These are phyloP conservation scores for Aphelocoma californica DNA, from an alignment of 2,797 vertebrate species.

Conservation along the genomic window DNA sequence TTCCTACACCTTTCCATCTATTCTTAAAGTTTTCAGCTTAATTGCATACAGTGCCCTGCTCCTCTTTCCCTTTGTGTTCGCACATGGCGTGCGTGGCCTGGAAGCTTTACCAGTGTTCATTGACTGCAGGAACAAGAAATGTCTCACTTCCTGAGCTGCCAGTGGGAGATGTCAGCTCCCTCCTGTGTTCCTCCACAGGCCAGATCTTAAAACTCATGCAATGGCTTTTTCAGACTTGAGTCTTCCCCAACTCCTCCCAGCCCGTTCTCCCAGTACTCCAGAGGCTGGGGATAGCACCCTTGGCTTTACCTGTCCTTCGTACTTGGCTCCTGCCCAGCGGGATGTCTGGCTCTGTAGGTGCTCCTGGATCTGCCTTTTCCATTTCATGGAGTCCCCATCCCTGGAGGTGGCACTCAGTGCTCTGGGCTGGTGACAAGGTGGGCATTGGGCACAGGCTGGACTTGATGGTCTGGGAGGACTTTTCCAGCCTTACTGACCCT, in stretches of 20 bases:
- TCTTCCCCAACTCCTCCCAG: background rate
- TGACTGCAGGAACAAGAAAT: background rate
- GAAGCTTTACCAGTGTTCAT: background rate
- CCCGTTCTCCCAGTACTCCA: rapidly evolving
- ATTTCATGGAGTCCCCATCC: background rate
- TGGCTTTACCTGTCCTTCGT: background rate
- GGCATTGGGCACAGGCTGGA: background rate
- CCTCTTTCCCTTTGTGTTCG: background rate
- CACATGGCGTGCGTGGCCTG: rapidly evolving
- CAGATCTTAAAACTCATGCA: background rate
- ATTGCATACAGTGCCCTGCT: background rate
- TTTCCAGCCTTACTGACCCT: background rate
- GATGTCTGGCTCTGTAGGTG: background rate
- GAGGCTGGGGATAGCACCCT: rapidly evolving
- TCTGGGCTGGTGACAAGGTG: background rate
- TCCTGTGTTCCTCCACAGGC: background rate
- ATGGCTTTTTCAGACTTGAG: background rate
- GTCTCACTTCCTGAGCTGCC: background rate
- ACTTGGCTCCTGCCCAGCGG: rapidly evolving
- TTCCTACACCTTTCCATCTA: background rate
- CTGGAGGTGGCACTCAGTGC: background rate
- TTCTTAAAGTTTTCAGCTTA: background rate
- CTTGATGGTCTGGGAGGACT: background rate
- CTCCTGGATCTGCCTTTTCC: background rate
- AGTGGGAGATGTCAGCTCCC: background rate